These are phyloP conservation scores for Xiphophorus couchianus DNA, from an alignment of 2,113 vertebrate genomes.

Conservation along the genomic window DNA sequence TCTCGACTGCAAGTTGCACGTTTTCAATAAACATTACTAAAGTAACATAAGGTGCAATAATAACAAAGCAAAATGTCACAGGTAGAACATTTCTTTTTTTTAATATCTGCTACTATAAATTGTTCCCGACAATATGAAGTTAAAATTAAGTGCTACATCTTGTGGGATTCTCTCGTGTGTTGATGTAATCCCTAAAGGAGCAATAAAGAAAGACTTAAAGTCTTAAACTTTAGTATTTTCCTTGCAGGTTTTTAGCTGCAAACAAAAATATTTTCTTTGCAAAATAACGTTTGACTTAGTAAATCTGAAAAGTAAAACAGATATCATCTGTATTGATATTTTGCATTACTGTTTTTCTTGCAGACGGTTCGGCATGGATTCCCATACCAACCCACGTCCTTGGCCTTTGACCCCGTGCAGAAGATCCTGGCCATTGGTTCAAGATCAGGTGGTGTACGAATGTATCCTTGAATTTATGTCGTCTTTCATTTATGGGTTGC, in stretches of 20 bases:
- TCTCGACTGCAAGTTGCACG: background rate
- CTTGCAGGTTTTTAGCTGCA: background rate
- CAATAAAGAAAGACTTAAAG: too few relatives aligned
- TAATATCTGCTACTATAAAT: too few relatives aligned
- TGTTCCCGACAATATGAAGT: too few relatives aligned
- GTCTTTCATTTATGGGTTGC: background rate
- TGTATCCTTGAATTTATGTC: slow-evolving; percentile 90
- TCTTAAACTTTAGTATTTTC: too few relatives aligned
- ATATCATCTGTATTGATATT: slow-evolving; percentile 20
- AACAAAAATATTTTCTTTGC: background rate
- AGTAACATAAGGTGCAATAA: background rate
- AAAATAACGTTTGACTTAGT: background rate
- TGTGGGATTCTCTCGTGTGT: too few relatives aligned
- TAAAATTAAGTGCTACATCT: too few relatives aligned
- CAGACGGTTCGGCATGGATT: slow-evolving; percentile 98
- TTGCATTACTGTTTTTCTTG: slow-evolving; percentile 61
- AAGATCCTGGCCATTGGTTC: slow-evolving; percentile 96
- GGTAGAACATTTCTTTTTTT: too few relatives aligned
- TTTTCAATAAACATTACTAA: background rate
- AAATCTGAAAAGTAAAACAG: too few relatives aligned
- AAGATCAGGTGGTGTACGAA: slow-evolving; percentile 91
- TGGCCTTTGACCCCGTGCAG: slow-evolving; percentile 98
- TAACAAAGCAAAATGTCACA: background rate
- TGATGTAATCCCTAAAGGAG: too few relatives aligned
- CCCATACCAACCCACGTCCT: slow-evolving; percentile 92